phyloP scores from a whole-genome alignment of 2,888 invertebrate species.

The Polyommatus iphigenia region DNA sequence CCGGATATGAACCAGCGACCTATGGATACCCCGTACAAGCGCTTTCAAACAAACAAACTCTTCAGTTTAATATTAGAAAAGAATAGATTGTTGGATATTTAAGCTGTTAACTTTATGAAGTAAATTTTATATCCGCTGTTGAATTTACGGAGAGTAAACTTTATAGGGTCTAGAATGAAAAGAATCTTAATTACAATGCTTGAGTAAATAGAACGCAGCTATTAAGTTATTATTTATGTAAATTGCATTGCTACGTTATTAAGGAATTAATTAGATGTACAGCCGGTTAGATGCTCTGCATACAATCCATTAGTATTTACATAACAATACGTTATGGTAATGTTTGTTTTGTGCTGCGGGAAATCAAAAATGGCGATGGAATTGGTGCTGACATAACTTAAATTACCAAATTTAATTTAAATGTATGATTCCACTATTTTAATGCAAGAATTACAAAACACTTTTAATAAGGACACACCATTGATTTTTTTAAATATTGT shows the following conservation, averaged over 20 bases:
- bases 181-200: background rate
- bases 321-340: background rate
- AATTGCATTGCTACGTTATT: background rate
- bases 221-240: conserved; percentile 2
- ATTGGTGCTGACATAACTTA: background rate
- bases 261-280: background rate
- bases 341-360: background rate
- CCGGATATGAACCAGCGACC: no score
- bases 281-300: background rate
- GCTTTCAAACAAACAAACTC: background rate
- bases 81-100: background rate
- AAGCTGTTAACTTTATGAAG: background rate
- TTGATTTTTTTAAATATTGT: no score
- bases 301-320: background rate
- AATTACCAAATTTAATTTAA: no score
- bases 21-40: no score
- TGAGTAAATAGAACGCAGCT: background rate
- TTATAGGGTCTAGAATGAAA: background rate
- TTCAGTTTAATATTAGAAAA: no score
- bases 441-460: no score
- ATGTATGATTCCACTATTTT: no score
- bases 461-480: no score
- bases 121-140: background rate
- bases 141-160: background rate
- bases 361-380: background rate